Evolutionary conservation across 2,113 vertebrate genomes (phyloP), one percentile per base, ranked within the genome.

Genomic region (Bos indicus): DNA sequence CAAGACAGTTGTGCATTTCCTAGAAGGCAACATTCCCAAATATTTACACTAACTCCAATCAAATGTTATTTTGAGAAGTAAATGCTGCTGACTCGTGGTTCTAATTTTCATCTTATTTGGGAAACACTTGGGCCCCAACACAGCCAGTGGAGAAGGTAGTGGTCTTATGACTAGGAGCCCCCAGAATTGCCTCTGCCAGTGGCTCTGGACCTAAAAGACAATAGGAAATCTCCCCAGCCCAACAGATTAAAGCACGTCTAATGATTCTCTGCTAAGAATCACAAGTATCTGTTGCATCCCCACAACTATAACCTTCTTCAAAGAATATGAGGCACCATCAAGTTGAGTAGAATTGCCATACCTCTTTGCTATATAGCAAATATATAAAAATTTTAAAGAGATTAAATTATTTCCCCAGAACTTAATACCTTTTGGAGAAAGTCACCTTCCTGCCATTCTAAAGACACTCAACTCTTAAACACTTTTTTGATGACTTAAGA

Each of bases 21-120:
- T 88, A 52, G 74, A 91, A 97, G 77, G 10, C n/a, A 43, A 43
- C 36, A 83, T 90, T 90, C 26, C 82, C 80, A 97, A 97, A 94
- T 87, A 96, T 88, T 96, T 97, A 91, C 67, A 90, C 60, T 80
- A 94, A 97, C 77, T 88, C 91, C 82, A 90, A 62, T 94, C 88
- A 86, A 93, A 89, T 84, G 51, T 89, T 91, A 93, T 64, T 94
- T 95, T 93, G 67, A 97, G 43, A 93, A 62, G 62, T 40, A 93
- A 91, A 89, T 81, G 21, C 52, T 96, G 78, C 88, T 95, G 30
- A 95, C 36, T 89, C 46, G 23, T 94, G 77, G 71, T 36, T 96
- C 46, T 78, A 56, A 67, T 93, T 92, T 97, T 91, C 46, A 84
- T 48, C 33, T 94, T 90, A 82, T 95, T 25, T 89, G 51, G 26